Percentiles rank a stretch among this genome's conserved stretches.
phyloP scores from a whole-genome alignment of 2,113 vertebrate genomes.

The Pelobates fuscus region DNA sequence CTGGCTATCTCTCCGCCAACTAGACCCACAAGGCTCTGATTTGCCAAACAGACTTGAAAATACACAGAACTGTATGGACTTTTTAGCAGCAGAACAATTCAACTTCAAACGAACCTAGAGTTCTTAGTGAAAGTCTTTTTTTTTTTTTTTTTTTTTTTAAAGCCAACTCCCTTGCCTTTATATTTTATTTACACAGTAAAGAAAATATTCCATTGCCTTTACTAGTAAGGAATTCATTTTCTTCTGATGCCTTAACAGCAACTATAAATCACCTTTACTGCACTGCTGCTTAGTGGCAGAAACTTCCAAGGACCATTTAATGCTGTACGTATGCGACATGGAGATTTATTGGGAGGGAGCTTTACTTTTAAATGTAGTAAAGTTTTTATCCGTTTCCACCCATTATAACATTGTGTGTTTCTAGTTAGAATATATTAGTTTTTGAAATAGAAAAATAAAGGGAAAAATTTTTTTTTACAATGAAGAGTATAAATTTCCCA shows the following conservation, averaged over 20 bases:
- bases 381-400: conserved; percentile 25
- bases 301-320: conserved; percentile 39
- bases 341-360: conserved; percentile 19
- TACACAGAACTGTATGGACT: no score
- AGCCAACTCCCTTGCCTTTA: conserved; percentile 1
- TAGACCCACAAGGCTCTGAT: no score
- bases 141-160: neutral
- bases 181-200: conserved; percentile 32
- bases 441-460: no score
- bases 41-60: no score
- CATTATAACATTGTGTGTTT: neutral
- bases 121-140: neutral
- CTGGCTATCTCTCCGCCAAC: no score
- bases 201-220: conserved; percentile 35
- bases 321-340: conserved; percentile 26
- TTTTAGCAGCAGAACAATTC: no score
- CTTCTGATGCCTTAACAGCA: conserved; percentile 32
- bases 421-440: no score
- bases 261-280: conserved; percentile 45
- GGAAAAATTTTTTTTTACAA: no score
- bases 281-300: conserved; percentile 39
- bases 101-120: neutral
- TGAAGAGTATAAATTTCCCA: no score
- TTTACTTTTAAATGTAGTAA: conserved; percentile 9
- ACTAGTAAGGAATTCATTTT: conserved; percentile 36